phyloP scores from a whole-genome alignment of 53 echinoderm and acorn worm species.

The Stichopus horrens region DNA sequence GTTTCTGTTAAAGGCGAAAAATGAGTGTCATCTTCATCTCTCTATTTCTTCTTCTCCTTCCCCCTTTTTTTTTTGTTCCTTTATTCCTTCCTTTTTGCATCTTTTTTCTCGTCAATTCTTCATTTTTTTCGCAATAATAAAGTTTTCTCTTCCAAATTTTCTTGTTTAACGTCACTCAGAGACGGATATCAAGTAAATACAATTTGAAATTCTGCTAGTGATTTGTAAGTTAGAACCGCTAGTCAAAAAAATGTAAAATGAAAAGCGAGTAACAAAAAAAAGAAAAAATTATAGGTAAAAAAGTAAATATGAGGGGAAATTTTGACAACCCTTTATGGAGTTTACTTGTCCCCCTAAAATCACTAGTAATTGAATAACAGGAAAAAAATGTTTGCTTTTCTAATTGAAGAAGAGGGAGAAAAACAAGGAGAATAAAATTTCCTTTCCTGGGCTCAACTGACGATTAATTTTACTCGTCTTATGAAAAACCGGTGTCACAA shows the following conservation, averaged over 20 bases:
- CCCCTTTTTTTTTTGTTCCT: too few relatives aligned
- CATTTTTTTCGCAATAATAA: not conserved
- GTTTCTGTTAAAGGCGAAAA: too few relatives aligned
- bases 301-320: not conserved
- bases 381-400: conserved; percentile 17
- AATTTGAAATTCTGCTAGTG: not conserved
- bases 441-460: not conserved
- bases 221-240: not conserved
- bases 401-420: not conserved
- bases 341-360: conserved; percentile 28
- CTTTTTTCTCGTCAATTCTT: too few relatives aligned
- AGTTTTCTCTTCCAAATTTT: not conserved
- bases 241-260: not conserved
- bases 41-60: too few relatives aligned
- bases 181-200: not conserved
- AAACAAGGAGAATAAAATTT: too few relatives aligned
- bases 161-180: not conserved
- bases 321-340: conserved; percentile 5
- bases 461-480: not conserved
- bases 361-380: conserved; percentile 36
- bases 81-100: too few relatives aligned
- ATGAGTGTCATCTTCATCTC: too few relatives aligned
- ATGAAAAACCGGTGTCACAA: conserved; percentile 8
- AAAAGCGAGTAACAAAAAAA: too few relatives aligned
- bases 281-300: not conserved